Percentiles rank a stretch among this genome's conserved stretches.
These are phyloP conservation scores for Aphelocoma californica DNA, from an alignment of 2,797 vertebrate species.

Conservation along the genomic window DNA sequence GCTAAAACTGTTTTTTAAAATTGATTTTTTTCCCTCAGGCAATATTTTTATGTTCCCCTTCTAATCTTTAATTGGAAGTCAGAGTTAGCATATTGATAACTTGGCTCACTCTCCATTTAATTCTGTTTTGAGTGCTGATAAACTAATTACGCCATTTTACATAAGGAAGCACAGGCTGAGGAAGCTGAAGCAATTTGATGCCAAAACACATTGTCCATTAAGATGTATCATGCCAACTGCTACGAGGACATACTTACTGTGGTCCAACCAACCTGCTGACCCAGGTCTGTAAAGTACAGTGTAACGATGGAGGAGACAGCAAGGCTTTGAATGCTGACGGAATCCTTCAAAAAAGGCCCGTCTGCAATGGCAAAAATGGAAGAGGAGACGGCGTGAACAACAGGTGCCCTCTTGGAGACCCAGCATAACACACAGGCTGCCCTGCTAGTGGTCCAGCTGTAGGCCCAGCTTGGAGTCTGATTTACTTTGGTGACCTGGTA, in stretches of 20 bases:
- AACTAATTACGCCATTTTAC: background rate
- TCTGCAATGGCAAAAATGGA: slow-evolving; percentile 49
- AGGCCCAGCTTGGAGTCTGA: background rate
- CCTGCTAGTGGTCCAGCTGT: background rate
- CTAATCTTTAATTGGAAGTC: slow-evolving; percentile 25
- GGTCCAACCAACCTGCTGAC: slow-evolving; percentile 79
- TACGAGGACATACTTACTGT: slow-evolving; percentile 73
- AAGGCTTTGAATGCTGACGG: slow-evolving; percentile 67
- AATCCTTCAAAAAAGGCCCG: slow-evolving; percentile 76
- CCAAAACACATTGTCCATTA: background rate
- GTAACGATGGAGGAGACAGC: slow-evolving; percentile 77
- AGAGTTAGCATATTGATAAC: background rate
- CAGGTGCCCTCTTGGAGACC: background rate
- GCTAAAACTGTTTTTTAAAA: background rate
- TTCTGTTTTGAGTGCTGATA: slow-evolving; percentile 19
- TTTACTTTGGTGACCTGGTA: background rate
- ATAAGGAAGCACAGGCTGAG: background rate
- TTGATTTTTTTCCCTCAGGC: background rate
- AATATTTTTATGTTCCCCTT: background rate
- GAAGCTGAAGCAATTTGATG: background rate
- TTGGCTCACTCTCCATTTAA: background rate
- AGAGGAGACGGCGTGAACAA: background rate
- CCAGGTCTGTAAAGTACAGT: slow-evolving; percentile 79
- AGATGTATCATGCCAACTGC: background rate
- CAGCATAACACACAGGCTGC: rapidly evolving